phyloP scores from a whole-genome alignment of 2,888 invertebrate genomes.

The Diplolepis rosae region DNA sequence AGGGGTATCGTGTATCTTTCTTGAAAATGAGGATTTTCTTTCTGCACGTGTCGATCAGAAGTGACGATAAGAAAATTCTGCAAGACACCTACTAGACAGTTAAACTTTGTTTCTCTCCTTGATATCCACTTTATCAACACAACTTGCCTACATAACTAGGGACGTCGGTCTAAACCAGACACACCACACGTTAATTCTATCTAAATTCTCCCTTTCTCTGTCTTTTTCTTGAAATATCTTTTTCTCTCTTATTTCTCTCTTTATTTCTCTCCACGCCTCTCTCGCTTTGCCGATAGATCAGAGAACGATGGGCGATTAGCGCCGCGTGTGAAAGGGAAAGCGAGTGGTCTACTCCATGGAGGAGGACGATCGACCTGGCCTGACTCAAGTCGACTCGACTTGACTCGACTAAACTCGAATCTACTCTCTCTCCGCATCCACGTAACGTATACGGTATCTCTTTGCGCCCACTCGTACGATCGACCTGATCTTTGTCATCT shows the following conservation, averaged over 20 bases:
- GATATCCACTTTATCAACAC: neutral
- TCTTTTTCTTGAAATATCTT: slow-evolving; percentile 30
- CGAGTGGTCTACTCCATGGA: slow-evolving; percentile 59
- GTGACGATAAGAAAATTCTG: slow-evolving; percentile 27
- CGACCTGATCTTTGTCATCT: slow-evolving; percentile 33
- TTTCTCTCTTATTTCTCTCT: slow-evolving; percentile 38
- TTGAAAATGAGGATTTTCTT: slow-evolving; percentile 29
- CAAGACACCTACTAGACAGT: slow-evolving; percentile 25
- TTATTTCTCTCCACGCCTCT: slow-evolving; percentile 48
- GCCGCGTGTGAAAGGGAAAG: slow-evolving; percentile 73
- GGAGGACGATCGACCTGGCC: slow-evolving; percentile 61
- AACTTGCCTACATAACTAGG: slow-evolving; percentile 31
- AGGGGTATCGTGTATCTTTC: slow-evolving; percentile 29
- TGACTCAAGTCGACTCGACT: slow-evolving; percentile 38
- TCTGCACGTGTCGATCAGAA: slow-evolving; percentile 24
- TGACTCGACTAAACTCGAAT: slow-evolving; percentile 53
- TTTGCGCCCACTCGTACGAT: slow-evolving; percentile 47
- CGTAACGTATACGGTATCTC: slow-evolving; percentile 60
- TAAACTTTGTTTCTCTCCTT: slow-evolving; percentile 25
- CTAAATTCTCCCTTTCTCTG: slow-evolving; percentile 43
- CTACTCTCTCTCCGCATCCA: slow-evolving; percentile 64
- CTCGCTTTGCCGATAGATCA: slow-evolving; percentile 60
- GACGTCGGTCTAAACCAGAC: slow-evolving; percentile 45
- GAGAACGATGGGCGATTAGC: slow-evolving; percentile 70
- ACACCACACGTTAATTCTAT: slow-evolving; percentile 47